Conservation (phyloP, 2,797 vertebrate species). For the Scarus forsteni region DNA sequence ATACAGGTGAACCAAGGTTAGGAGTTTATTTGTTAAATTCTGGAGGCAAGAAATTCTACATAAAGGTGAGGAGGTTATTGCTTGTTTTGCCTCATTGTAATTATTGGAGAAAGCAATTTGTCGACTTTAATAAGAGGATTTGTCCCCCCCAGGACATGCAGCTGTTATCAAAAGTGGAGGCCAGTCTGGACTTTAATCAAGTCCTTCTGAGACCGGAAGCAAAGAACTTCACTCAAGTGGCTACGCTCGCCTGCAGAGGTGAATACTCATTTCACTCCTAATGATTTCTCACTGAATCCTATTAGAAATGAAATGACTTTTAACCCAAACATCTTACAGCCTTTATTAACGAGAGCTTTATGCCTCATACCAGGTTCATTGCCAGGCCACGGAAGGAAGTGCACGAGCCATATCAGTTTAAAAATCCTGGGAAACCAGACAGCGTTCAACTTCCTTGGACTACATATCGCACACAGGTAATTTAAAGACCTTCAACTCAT, state of each 20-base stretch:
- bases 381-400: slow-evolving; percentile 78
- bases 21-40: slow-evolving; percentile 93
- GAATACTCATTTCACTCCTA: slow-evolving; percentile 27
- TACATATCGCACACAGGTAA: slow-evolving; percentile 86
- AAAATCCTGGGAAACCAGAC: slow-evolving; percentile 77
- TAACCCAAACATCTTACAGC: neutral
- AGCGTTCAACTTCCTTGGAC: slow-evolving; percentile 85
- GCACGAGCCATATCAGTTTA: slow-evolving; percentile 76
- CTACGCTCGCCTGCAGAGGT: slow-evolving; percentile 93
- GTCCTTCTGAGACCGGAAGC: slow-evolving; percentile 87
- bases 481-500: slow-evolving; percentile 16
- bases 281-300: neutral
- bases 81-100: neutral
- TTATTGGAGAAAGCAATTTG: neutral
- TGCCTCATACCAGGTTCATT: slow-evolving; percentile 76
- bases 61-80: slow-evolving; percentile 88
- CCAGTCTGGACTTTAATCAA: slow-evolving; percentile 87
- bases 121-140: slow-evolving; percentile 14
- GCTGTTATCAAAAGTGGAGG: slow-evolving; percentile 86
- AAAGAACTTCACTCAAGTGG: slow-evolving; percentile 93
- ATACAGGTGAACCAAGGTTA: slow-evolving; percentile 88
- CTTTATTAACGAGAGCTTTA: neutral
- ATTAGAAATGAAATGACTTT: neutral
- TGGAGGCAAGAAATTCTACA: slow-evolving; percentile 89
- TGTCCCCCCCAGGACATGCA: slow-evolving; percentile 86